Evolutionary conservation across 2,797 vertebrate species (phyloP), one percentile per base, ranked within the genome.

Genomic region (Leuciscus waleckii): DNA sequence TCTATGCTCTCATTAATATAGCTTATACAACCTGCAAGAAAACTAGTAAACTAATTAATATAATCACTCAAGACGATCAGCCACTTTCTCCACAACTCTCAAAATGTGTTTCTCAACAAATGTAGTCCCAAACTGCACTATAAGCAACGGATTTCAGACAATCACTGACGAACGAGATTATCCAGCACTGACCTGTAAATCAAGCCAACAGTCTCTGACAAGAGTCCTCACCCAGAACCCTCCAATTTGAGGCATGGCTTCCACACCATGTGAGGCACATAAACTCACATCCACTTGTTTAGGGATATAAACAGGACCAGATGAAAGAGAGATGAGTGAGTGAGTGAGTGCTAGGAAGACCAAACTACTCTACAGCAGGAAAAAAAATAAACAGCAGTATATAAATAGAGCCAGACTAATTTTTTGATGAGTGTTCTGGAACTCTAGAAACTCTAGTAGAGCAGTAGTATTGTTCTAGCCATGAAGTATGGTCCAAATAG

Each of bases 131-230:
- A 58, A 54, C 51, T 23, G 51, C 63, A 41, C 65, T 29, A 41
- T 11, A 10, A 79, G 9, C 16, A 46, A 43, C 73, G 76, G 71
- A 76, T 23, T 43, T 67, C 41, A 68, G 73, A 65, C 16, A 51
- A 51, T 37, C 46, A 68, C 56, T 65, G 13, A 71, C 0, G 4
- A 58, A 86, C 0, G 1, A 65, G 63, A 43, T 39, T 79, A 29
- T 37, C 61, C 32, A 80, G 37, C 69, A 83, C 86, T 87, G 69
- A 87, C 86, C 81, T 69, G 58, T 80, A n/a, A 80, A 61, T 37
- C 58, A 19, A 75, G 37, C 17, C 77, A 39, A 16, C 43, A 4
- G 16, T 87, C 58, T 56, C 9, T 11, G 56, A 63, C 23, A 29
- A 67, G 39, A 61, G 19, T 79, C 54, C 77, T 56, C n/a, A 65